These are phyloP conservation scores for Salminus brasiliensis DNA, from an alignment of 2,113 vertebrate genomes.

Conservation along the genomic window DNA sequence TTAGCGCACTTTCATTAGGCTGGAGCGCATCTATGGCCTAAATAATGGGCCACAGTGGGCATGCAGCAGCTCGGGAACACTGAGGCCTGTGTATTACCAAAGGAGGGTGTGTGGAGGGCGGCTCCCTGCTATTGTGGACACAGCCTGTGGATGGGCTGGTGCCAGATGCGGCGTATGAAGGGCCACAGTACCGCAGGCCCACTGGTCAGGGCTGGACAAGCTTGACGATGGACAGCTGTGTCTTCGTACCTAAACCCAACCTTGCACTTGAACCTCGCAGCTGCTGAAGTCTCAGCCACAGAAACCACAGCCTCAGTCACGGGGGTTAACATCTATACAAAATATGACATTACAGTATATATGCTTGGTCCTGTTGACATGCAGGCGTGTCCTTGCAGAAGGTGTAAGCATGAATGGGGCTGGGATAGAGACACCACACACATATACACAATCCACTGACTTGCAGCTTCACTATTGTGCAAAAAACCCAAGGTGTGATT, in stretches of 20 bases:
- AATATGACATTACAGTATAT: not conserved
- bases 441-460: not conserved
- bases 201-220: not conserved
- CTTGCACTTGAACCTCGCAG: no score
- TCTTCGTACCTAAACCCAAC: not conserved
- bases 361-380: not conserved
- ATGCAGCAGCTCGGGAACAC: slow-evolving; percentile 62
- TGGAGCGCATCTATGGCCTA: not conserved
- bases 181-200: not conserved
- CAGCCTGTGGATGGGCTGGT: slow-evolving; percentile 57
- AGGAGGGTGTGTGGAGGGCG: slow-evolving; percentile 57
- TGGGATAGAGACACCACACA: not conserved
- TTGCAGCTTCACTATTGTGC: no score
- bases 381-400: not conserved
- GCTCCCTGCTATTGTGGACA: slow-evolving; percentile 45
- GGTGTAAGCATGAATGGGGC: no score
- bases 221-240: not conserved
- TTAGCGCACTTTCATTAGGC: not conserved
- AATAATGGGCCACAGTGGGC: slow-evolving; percentile 9
- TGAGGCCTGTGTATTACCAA: slow-evolving; percentile 62
- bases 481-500: not conserved
- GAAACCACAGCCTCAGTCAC: slow-evolving; percentile 1
- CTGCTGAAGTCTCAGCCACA: slow-evolving; percentile 29
- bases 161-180: slow-evolving; percentile 66
- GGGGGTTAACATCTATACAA: not conserved